phyloP scores from a whole-genome alignment of 92 coral and sea anemone genomes.

The Porites evermanni region DNA sequence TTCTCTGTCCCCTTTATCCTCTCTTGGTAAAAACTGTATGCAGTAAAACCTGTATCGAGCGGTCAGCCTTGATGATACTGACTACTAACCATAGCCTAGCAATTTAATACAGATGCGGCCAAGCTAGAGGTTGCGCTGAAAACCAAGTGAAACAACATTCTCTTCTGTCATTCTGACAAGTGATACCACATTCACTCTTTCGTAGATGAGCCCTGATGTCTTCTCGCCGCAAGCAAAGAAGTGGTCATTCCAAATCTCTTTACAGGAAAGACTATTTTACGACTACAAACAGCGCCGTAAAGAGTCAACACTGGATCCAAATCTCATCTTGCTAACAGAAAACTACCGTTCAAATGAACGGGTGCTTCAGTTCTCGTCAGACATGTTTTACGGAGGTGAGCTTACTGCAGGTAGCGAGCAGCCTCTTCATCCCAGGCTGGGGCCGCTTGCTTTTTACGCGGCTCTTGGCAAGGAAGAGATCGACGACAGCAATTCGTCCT shows the following conservation, averaged over 20 bases:
- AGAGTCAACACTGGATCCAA: not conserved
- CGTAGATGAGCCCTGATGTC: slow-evolving; percentile 64
- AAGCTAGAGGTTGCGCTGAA: too few species aligned
- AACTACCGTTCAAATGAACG: slow-evolving; percentile 70
- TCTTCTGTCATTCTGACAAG: too few species aligned
- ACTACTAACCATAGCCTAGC: too few species aligned
- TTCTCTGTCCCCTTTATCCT: too few species aligned
- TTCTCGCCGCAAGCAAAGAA: slow-evolving; percentile 58
- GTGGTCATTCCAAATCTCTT: slow-evolving; percentile 55
- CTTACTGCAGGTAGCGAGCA: slow-evolving; percentile 46
- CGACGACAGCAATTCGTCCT: slow-evolving; percentile 24
- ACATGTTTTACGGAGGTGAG: slow-evolving; percentile 58
- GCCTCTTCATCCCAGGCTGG: slow-evolving; percentile 39
- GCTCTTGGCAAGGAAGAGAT: slow-evolving; percentile 48
- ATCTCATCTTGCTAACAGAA: slow-evolving; percentile 56
- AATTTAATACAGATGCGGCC: too few species aligned
- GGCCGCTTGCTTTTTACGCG: slow-evolving; percentile 48
- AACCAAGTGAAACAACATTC: too few species aligned
- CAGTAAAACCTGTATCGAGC: too few species aligned
- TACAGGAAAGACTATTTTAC: slow-evolving; percentile 64
- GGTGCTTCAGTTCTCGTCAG: slow-evolving; percentile 65
- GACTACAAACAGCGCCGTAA: slow-evolving; percentile 36
- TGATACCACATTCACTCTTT: too few species aligned
- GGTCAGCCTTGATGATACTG: too few species aligned
- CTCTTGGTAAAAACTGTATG: too few species aligned